Conservation (phyloP, 2,888 invertebrate genomes). For the Brenthis hecate region DNA sequence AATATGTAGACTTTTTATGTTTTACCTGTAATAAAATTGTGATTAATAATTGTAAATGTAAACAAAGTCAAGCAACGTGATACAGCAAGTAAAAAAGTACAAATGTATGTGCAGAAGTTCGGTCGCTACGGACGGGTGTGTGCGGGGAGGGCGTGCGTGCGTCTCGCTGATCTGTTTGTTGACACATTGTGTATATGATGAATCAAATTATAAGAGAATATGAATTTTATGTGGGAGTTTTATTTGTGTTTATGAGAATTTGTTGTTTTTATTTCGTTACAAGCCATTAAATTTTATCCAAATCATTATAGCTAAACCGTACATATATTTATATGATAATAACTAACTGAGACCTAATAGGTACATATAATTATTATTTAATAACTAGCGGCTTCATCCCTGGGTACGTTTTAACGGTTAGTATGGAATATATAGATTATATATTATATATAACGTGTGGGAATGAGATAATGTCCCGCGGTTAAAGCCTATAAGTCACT, state of each 20-base stretch:
- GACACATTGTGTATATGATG: slow-evolving; percentile 82
- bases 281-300: too few species aligned
- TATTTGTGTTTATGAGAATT: slow-evolving; percentile 43
- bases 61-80: slow-evolving; percentile 35
- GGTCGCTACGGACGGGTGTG: slow-evolving; percentile 57
- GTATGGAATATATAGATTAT: too few species aligned
- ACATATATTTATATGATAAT: too few species aligned
- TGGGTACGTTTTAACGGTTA: too few species aligned
- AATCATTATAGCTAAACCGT: too few species aligned
- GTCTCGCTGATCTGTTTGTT: slow-evolving; percentile 81
- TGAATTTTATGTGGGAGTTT: slow-evolving; percentile 68
- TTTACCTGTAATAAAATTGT: background rate
- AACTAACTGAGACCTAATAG: too few species aligned
- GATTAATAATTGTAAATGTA: background rate
- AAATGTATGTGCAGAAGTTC: slow-evolving; percentile 81
- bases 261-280: slow-evolving; percentile 3
- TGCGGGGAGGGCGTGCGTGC: slow-evolving; percentile 55
- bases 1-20: background rate
- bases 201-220: slow-evolving; percentile 82
- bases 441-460: too few species aligned
- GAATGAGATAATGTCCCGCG: too few species aligned
- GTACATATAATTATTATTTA: too few species aligned
- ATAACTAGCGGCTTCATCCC: too few species aligned
- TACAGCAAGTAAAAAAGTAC: slow-evolving; percentile 56
- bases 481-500: too few species aligned